Conservation (phyloP, 2,113 vertebrate species). For the Tympanuchus pallidicinctus region DNA sequence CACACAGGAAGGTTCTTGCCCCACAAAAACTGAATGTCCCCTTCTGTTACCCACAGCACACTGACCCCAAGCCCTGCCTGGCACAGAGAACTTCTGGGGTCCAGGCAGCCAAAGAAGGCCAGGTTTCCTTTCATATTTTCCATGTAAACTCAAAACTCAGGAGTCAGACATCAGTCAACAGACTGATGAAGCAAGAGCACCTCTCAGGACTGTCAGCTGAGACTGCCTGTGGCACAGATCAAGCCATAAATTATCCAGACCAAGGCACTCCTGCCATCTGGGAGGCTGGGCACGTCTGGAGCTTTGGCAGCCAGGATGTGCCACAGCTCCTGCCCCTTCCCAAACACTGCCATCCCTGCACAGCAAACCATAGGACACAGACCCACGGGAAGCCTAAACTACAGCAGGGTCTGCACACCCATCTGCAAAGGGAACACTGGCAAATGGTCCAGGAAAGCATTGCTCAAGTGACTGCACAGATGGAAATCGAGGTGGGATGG, state of each 20-base stretch:
- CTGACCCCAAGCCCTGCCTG: neutral
- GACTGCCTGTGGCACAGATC: neutral
- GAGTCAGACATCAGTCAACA: neutral
- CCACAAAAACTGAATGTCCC: neutral
- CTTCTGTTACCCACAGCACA: neutral
- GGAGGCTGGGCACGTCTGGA: neutral
- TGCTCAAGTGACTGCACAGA: neutral
- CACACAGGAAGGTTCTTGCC: neutral
- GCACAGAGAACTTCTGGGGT: neutral
- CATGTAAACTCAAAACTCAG: neutral
- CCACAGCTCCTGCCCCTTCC: neutral
- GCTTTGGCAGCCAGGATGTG: neutral
- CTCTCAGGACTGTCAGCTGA: neutral
- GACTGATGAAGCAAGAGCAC: neutral
- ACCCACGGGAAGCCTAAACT: neutral
- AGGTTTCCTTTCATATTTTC: conserved; percentile 8
- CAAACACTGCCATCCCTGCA: neutral
- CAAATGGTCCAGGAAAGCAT: neutral
- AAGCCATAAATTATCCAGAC: neutral
- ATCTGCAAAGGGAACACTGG: neutral
- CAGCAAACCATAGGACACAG: neutral
- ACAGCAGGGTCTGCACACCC: rapidly evolving
- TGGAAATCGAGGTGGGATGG: neutral
- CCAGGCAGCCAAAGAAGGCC: neutral
- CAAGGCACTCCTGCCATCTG: neutral